phyloP scores from a whole-genome alignment of 2,113 vertebrate genomes.

The Casuarius casuarius region DNA sequence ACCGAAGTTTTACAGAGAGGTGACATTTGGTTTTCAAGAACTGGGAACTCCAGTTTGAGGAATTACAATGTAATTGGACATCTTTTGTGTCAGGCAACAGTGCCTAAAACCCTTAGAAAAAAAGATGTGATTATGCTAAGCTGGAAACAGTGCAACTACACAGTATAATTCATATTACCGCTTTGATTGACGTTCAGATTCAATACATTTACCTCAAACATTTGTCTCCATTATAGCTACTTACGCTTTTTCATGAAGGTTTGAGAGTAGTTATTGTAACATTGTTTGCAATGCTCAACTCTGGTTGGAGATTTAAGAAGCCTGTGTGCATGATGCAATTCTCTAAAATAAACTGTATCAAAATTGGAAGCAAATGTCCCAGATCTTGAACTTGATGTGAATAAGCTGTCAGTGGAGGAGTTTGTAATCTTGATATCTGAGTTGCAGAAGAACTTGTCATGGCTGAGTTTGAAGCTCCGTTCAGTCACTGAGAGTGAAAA shows the following conservation, averaged over 20 bases:
- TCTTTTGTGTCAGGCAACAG: background rate
- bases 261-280: background rate
- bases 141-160: background rate
- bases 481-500: background rate
- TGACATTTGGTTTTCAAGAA: background rate
- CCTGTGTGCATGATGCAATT: background rate
- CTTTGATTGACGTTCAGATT: slow-evolving; percentile 33
- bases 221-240: background rate
- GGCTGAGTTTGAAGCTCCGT: background rate
- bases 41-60: background rate
- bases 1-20: background rate
- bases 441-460: background rate
- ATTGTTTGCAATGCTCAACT: background rate
- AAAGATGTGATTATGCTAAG: background rate
- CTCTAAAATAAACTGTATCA: background rate
- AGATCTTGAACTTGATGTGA: background rate
- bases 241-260: background rate
- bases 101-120: background rate
- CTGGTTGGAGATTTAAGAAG: background rate
- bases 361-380: background rate
- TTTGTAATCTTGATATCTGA: background rate
- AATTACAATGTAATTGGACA: background rate
- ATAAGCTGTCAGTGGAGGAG: background rate
- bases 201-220: background rate
- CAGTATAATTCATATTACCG: background rate